These are phyloP conservation scores for Psilanteris sp. DNA, from an alignment of 1,140 invertebrate genomes.

Conservation along the genomic window DNA sequence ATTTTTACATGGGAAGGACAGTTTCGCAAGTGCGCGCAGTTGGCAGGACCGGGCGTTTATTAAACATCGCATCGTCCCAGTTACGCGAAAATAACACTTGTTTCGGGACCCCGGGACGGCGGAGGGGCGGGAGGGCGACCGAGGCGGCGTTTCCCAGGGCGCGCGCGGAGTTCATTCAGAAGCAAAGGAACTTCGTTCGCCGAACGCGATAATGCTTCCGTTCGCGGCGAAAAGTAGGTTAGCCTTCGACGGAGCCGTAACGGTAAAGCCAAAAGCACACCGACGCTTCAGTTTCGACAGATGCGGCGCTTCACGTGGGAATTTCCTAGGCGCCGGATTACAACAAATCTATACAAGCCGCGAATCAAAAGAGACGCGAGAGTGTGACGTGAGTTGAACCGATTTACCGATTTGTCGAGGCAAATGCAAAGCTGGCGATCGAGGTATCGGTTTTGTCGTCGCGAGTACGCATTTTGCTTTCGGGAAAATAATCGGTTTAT, in stretches of 20 bases:
- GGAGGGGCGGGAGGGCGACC: no score
- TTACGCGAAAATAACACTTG: conserved; percentile 56
- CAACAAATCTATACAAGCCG: not conserved
- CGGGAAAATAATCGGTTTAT: no score
- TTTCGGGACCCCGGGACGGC: conserved; percentile 12
- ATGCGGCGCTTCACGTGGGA: conserved; percentile 15
- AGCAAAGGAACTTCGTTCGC: conserved; percentile 31
- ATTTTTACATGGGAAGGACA: conserved; percentile 51
- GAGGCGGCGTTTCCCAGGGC: conserved; percentile 43
- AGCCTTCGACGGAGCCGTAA: conserved; percentile 41
- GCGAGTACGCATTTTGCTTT: no score
- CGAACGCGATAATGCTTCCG: conserved; percentile 50
- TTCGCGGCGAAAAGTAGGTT: conserved; percentile 54
- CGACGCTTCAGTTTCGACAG: conserved; percentile 28
- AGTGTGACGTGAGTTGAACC: no score
- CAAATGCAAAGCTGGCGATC: no score
- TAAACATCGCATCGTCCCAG: conserved; percentile 50
- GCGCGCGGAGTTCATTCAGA: conserved; percentile 15
- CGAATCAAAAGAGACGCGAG: no score
- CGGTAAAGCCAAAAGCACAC: conserved; percentile 34
- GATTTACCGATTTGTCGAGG: no score
- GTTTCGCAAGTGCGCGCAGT: conserved; percentile 41
- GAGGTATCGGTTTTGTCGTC: no score
- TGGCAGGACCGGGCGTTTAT: conserved; percentile 47
- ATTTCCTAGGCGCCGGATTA: not conserved